A percentile compares a stretch with the other conserved stretches of the same genome.
Conservation (phyloP, 2,797 vertebrate species). For the Babyrousa celebensis region DNA sequence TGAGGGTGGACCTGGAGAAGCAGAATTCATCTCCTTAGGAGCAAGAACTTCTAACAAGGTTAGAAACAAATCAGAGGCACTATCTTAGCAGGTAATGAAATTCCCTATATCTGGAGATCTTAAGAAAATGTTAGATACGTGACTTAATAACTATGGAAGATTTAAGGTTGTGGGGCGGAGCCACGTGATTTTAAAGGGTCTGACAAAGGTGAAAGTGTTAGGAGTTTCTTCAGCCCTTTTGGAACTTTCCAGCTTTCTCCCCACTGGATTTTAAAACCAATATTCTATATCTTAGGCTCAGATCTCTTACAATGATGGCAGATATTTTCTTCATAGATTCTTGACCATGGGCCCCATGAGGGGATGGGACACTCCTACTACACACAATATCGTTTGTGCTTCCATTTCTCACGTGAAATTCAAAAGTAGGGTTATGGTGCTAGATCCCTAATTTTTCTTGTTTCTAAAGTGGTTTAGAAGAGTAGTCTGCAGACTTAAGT, state of each 20-base stretch:
- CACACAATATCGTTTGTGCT: neutral
- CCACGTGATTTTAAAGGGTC: neutral
- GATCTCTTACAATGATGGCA: neutral
- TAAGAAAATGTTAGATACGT: neutral
- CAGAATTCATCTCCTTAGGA: neutral
- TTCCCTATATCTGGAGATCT: neutral
- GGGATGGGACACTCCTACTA: neutral
- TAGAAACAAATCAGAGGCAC: neutral
- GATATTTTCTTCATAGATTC: neutral
- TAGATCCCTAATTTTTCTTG: neutral
- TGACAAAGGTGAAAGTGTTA: neutral
- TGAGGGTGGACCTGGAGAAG: neutral
- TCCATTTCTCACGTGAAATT: neutral
- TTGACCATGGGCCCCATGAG: neutral
- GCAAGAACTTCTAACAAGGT: neutral
- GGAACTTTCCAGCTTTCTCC: neutral
- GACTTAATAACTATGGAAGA: neutral
- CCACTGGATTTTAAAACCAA: neutral
- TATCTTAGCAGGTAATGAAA: neutral
- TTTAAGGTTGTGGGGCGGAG: neutral
- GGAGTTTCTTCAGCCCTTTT: neutral
- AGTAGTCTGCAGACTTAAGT: neutral
- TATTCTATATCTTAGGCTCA: neutral
- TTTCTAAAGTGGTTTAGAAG: neutral
- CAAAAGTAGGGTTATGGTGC: neutral